Evolutionary conservation across 2,888 invertebrate species (phyloP).

Genomic region (Incurvaria masculella): DNA sequence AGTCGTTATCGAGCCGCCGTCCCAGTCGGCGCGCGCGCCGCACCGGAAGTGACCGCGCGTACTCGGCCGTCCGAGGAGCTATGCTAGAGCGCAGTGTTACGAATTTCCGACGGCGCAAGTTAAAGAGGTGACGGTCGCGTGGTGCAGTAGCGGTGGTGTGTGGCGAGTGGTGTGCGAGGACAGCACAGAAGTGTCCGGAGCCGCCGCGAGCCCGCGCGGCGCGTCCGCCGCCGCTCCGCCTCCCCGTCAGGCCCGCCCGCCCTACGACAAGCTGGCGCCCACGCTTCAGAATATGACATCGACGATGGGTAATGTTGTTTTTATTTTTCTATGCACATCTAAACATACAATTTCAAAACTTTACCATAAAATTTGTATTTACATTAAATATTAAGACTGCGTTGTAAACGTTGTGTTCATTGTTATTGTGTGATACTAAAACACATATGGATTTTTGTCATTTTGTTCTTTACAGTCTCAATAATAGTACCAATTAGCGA

Average conservation of each 20-base stretch:
- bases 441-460: too few relatives aligned
- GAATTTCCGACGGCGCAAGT: constrained; percentile 42
- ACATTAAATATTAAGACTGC: too few relatives aligned
- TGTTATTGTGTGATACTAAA: too few relatives aligned
- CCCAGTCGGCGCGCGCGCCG: constrained; percentile 22
- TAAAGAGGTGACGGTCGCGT: constrained; percentile 38
- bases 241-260: constrained; percentile 44
- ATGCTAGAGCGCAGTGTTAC: constrained; percentile 46
- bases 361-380: too few relatives aligned
- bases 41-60: constrained; percentile 25
- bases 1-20: constrained; percentile 53
- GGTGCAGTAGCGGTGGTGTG: not conserved
- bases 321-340: too few relatives aligned
- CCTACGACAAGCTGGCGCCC: constrained; percentile 34
- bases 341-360: too few relatives aligned
- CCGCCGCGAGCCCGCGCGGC: constrained; percentile 22
- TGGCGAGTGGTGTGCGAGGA: not conserved
- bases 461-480: too few relatives aligned
- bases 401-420: too few relatives aligned
- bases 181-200: not conserved
- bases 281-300: constrained; percentile 53
- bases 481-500: too few relatives aligned
- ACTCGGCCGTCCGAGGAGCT: constrained; percentile 35
- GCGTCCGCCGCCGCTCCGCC: constrained; percentile 48
- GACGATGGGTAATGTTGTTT: constrained; percentile 45